Evolutionary conservation across 2,113 vertebrate genomes (phyloP).

Genomic region (Thermophis baileyi): DNA sequence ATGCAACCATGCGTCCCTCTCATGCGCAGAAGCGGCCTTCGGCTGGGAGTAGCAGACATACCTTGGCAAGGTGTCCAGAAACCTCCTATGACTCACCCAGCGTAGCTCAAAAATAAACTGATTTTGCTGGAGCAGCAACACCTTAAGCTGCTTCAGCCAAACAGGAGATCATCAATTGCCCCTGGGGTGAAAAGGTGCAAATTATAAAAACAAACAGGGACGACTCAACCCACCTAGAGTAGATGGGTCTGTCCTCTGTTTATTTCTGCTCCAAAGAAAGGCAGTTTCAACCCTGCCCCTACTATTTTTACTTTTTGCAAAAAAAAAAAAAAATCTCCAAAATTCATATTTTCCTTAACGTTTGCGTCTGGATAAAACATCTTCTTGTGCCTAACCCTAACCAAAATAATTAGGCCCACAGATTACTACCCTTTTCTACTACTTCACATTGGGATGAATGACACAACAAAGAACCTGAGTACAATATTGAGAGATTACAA

Average conservation of each 20-base stretch:
- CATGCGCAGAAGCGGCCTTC: background rate
- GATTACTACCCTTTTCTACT: no score
- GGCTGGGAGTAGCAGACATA: background rate
- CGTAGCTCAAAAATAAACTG: background rate
- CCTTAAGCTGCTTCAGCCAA: background rate
- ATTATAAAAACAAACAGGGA: background rate
- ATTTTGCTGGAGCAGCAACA: background rate
- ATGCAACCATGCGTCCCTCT: background rate
- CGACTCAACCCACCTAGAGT: background rate
- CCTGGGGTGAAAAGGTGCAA: background rate
- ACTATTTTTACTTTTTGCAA: background rate
- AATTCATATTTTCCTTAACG: no score
- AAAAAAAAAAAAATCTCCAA: background rate
- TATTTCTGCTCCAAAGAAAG: background rate
- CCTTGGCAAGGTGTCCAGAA: background rate
- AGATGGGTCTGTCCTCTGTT: no score
- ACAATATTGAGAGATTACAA: no score
- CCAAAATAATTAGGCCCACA: no score
- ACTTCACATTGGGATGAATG: no score
- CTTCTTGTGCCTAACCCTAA: background rate
- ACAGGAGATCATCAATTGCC: background rate
- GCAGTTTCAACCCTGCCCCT: background rate
- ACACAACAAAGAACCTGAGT: no score
- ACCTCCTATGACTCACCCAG: background rate
- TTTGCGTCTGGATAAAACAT: background rate